Evolutionary conservation across 1,140 invertebrate species (phyloP).

Genomic region (Plectrocnemia conspersa): DNA sequence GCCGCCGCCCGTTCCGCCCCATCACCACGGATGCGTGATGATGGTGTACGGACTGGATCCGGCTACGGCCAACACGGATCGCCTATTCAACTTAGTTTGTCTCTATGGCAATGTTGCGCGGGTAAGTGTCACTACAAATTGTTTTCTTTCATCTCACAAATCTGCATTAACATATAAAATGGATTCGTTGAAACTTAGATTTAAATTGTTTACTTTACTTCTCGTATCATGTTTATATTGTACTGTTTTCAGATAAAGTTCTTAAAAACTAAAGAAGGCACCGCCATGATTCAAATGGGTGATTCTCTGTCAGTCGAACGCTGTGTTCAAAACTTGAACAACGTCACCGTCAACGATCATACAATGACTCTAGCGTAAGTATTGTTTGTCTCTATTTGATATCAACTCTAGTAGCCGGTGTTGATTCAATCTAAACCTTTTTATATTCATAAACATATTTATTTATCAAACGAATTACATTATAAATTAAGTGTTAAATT

Average conservation of each 20-base stretch:
- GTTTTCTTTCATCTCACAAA: not conserved
- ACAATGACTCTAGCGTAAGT: conserved; percentile 42
- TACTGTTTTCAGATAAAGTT: conserved; percentile 83
- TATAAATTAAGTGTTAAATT: too few relatives aligned
- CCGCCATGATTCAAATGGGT: conserved; percentile 99
- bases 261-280: conserved; percentile 96
- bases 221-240: conserved; percentile 7
- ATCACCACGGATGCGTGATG: conserved; percentile 81
- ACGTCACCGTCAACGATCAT: conserved; percentile 71
- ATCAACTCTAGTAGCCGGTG: too few relatives aligned
- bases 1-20: conserved; percentile 39
- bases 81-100: conserved; percentile 98
- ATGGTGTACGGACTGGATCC: conserved; percentile 97
- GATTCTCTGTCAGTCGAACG: conserved; percentile 90
- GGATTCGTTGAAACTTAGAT: not conserved
- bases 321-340: conserved; percentile 92
- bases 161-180: not conserved
- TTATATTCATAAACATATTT: too few relatives aligned
- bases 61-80: conserved; percentile 90
- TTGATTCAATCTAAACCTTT: too few relatives aligned
- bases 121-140: conserved; percentile 57
- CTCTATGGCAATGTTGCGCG: conserved; percentile 96
- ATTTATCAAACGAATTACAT: too few relatives aligned
- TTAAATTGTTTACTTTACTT: not conserved
- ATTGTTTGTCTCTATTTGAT: conserved; percentile 12